Conservation (phyloP, 2,113 vertebrate species). For the Rhodinocichla rosea region DNA sequence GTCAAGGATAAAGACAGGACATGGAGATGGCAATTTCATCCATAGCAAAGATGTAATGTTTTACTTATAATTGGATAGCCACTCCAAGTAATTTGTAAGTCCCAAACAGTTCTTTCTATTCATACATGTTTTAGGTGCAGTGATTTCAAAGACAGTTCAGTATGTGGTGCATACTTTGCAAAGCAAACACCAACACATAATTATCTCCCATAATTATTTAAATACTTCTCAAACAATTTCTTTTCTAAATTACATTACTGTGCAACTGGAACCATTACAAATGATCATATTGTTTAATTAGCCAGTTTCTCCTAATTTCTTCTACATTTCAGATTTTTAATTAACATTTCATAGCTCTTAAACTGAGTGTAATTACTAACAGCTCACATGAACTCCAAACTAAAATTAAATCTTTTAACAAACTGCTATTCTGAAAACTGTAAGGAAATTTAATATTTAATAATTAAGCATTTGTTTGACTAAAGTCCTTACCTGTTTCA, state of each 20-base stretch:
- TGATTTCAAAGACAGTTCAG: not conserved
- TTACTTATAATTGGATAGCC: not conserved
- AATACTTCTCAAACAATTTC: conserved; percentile 43
- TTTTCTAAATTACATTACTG: conserved; percentile 59
- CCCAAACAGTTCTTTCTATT: not conserved
- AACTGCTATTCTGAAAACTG: not conserved
- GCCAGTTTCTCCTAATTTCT: conserved; percentile 39
- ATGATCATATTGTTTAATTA: conserved; percentile 63
- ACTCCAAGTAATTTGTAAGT: not conserved
- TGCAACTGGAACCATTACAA: conserved; percentile 55
- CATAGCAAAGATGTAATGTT: not conserved
- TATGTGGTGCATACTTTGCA: not conserved
- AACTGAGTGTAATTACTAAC: conserved; percentile 15
- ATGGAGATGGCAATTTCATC: not conserved
- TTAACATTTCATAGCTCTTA: conserved; percentile 68
- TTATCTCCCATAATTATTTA: conserved; percentile 50
- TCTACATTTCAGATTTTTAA: conserved; percentile 50
- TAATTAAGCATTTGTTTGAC: conserved; percentile 40
- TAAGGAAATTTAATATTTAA: conserved; percentile 43
- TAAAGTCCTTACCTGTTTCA: conserved; percentile 47
- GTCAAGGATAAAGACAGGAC: not conserved
- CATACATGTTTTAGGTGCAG: not conserved
- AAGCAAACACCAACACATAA: conserved; percentile 48
- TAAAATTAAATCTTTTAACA: conserved; percentile 54
- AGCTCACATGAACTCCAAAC: conserved; percentile 37